These are phyloP conservation scores for Chroicocephalus ridibundus DNA, from an alignment of 2,113 vertebrate genomes.

Conservation along the genomic window DNA sequence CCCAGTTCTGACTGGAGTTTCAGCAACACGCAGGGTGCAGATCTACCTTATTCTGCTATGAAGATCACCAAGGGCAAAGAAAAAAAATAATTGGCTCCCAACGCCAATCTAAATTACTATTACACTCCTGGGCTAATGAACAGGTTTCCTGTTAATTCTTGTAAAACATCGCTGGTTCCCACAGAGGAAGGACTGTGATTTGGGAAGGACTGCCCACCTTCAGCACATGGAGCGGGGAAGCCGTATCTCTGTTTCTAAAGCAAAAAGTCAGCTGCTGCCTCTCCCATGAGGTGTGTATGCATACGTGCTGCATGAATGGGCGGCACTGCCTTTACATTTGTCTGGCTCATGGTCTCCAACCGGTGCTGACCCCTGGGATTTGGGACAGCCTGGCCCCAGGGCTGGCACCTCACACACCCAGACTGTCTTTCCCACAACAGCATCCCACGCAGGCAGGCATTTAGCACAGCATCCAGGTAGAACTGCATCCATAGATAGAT, in stretches of 20 bases:
- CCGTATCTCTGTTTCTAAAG: not conserved
- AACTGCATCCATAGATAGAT: not conserved
- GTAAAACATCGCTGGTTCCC: not conserved
- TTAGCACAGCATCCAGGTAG: not conserved
- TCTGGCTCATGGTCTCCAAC: not conserved
- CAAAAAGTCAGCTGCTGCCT: not conserved
- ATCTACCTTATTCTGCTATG: not conserved
- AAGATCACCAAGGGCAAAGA: not conserved
- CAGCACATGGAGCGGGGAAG: not conserved
- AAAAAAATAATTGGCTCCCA: not conserved
- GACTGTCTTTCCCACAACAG: not conserved
- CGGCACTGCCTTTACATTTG: rapidly evolving
- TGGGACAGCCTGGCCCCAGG: not conserved
- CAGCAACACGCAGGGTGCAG: not conserved
- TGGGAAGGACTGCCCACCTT: not conserved
- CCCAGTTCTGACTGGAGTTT: not conserved
- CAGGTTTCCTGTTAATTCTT: not conserved
- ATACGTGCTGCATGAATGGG: rapidly evolving
- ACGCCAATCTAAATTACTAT: not conserved
- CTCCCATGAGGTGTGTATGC: rapidly evolving
- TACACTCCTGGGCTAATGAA: not conserved
- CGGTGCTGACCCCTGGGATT: rapidly evolving
- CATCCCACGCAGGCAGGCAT: not conserved
- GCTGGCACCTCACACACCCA: not conserved
- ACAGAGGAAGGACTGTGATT: not conserved